Conservation (phyloP, 2,888 invertebrate species). For the Cheilosia soror region DNA sequence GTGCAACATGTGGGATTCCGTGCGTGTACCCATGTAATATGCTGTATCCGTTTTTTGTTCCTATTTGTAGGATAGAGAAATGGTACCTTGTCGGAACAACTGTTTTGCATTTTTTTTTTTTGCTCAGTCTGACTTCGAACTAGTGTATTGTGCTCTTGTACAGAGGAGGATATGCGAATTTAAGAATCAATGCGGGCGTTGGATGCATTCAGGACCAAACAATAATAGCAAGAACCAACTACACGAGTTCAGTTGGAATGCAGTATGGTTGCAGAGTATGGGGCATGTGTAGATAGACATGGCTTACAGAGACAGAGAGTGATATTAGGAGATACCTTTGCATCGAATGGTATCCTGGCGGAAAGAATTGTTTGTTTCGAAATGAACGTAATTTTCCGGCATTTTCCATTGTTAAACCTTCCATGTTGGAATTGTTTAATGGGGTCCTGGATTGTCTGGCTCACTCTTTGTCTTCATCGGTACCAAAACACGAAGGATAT, state of each 20-base stretch:
- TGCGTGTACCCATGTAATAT: slow-evolving; percentile 52
- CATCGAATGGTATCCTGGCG: slow-evolving; percentile 65
- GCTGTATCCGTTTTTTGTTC: slow-evolving; percentile 42
- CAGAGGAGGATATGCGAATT: slow-evolving; percentile 61
- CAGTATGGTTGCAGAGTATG: not conserved
- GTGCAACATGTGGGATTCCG: slow-evolving; percentile 70
- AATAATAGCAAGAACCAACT: slow-evolving; percentile 52
- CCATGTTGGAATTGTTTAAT: slow-evolving; percentile 70
- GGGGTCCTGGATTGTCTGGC: slow-evolving; percentile 44
- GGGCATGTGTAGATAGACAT: slow-evolving; percentile 31
- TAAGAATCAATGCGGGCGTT: slow-evolving; percentile 65
- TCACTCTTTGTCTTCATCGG: not conserved
- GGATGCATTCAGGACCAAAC: slow-evolving; percentile 58
- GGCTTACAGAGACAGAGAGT: slow-evolving; percentile 16
- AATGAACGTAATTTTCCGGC: slow-evolving; percentile 74
- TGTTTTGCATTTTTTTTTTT: slow-evolving; percentile 10
- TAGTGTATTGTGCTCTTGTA: slow-evolving; percentile 24
- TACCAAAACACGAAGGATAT: no score
- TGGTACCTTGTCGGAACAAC: slow-evolving; percentile 1
- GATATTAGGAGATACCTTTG: slow-evolving; percentile 68
- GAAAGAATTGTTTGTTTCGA: slow-evolving; percentile 71
- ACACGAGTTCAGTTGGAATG: slow-evolving; percentile 15
- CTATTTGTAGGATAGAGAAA: slow-evolving; percentile 9
- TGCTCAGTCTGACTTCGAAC: slow-evolving; percentile 39
- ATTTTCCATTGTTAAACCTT: slow-evolving; percentile 73